Conservation (phyloP, 2,888 invertebrate species). For the Drosophila phalerata region DNA sequence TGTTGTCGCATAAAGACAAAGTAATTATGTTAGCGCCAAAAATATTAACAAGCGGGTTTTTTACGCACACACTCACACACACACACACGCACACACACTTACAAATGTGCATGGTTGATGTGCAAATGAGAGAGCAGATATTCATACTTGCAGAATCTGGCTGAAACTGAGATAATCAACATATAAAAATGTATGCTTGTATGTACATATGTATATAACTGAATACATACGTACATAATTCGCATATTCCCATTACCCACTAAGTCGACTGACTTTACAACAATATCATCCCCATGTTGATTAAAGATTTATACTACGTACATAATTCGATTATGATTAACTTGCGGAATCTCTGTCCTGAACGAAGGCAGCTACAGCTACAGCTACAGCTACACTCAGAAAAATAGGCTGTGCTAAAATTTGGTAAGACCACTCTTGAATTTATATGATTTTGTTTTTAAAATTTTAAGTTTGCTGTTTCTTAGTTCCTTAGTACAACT, state of each 20-base stretch:
- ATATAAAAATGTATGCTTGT: not conserved
- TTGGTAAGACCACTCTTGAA: too few relatives aligned
- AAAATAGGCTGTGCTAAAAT: too few relatives aligned
- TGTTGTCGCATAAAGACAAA: constrained; percentile 57
- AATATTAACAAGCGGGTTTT: constrained; percentile 56
- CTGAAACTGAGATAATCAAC: constrained; percentile 9
- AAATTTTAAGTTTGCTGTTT: too few relatives aligned
- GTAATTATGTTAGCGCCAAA: constrained; percentile 66
- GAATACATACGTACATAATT: not conserved
- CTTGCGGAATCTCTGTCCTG: constrained; percentile 15
- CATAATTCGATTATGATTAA: constrained; percentile 48
- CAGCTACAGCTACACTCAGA: too few relatives aligned
- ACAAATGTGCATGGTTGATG: not conserved
- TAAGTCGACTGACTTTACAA: not conserved
- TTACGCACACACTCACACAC: constrained; percentile 2
- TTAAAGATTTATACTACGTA: constrained; percentile 24
- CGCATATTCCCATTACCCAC: not conserved
- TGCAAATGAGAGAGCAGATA: constrained; percentile 10
- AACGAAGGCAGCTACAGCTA: not conserved
- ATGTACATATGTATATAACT: not conserved
- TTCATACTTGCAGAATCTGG: not conserved
- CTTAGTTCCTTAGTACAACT: too few relatives aligned
- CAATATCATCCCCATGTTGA: constrained; percentile 8
- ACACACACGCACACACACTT: not conserved
- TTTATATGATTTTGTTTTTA: too few relatives aligned